A percentile compares a stretch with the other conserved stretches of the same genome.
Evolutionary conservation across 2,888 invertebrate species (phyloP).

Genomic region (Horisme vitalbata): DNA sequence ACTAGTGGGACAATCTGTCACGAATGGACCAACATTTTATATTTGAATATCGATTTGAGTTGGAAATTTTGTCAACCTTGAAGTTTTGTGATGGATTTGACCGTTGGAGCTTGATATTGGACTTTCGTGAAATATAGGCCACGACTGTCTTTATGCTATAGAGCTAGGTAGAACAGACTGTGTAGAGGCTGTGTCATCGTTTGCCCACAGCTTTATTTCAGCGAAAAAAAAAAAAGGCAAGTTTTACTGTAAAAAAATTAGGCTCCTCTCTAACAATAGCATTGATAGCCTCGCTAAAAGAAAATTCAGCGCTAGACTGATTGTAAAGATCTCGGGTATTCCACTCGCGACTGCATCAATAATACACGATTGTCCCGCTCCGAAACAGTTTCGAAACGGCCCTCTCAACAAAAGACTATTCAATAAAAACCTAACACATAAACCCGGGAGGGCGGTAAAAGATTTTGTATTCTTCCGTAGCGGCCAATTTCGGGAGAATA

Average conservation of each 20-base stretch:
- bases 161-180: no score
- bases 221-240: no score
- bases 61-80: conserved; percentile 16
- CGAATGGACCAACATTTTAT: conserved; percentile 21
- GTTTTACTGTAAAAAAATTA: no score
- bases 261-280: no score
- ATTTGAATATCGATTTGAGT: conserved; percentile 21
- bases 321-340: conserved; percentile 17
- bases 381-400: conserved; percentile 19
- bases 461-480: conserved; percentile 46
- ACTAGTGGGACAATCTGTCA: conserved; percentile 24
- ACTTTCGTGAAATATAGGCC: background rate
- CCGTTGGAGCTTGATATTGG: background rate
- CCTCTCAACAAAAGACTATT: conserved; percentile 44
- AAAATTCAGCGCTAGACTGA: conserved; percentile 8
- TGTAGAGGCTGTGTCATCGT: no score
- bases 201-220: no score
- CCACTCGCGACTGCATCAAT: conserved; percentile 23
- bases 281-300: background rate
- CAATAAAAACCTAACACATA: conserved; percentile 48
- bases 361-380: conserved; percentile 19
- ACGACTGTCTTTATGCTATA: background rate
- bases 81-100: conserved; percentile 2
- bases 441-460: conserved; percentile 48
- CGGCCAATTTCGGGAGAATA: conserved; percentile 40